These are phyloP conservation scores for Platichthys stellatus DNA, from an alignment of 2,113 vertebrate species.

Conservation along the genomic window DNA sequence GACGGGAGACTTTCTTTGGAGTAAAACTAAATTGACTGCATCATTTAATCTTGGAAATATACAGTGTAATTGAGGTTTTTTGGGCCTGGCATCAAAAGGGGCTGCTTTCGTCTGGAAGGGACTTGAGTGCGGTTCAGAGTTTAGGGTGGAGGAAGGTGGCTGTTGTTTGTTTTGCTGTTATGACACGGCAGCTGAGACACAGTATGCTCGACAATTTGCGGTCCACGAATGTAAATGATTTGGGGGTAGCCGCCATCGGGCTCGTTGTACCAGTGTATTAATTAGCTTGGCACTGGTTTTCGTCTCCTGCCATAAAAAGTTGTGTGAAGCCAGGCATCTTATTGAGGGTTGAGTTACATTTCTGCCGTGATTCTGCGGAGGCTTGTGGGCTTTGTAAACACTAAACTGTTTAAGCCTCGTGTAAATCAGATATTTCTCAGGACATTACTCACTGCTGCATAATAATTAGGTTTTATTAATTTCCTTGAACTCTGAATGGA, in stretches of 20 bases:
- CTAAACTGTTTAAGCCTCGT: not conserved
- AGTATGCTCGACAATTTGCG: not conserved
- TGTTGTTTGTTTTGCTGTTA: constrained; percentile 60
- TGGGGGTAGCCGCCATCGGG: constrained; percentile 7
- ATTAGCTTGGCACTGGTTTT: constrained; percentile 28
- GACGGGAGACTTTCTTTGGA: constrained; percentile 29
- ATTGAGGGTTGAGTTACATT: constrained; percentile 51
- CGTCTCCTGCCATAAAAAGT: constrained; percentile 33
- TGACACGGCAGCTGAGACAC: constrained; percentile 18
- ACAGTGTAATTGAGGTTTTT: constrained; percentile 66
- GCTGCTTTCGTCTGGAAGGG: constrained; percentile 32
- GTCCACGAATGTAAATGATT: constrained; percentile 1
- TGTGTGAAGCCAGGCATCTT: constrained; percentile 46
- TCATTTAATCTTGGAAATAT: constrained; percentile 62
- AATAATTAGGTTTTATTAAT: constrained; percentile 16
- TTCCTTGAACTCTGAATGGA: constrained; percentile 22
- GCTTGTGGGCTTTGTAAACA: constrained; percentile 49
- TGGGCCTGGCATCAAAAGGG: constrained; percentile 34
- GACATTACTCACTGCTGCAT: constrained; percentile 19
- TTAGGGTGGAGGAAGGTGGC: constrained; percentile 31
- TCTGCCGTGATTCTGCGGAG: constrained; percentile 37
- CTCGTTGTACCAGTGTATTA: constrained; percentile 15
- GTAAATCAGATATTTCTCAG: constrained; percentile 8
- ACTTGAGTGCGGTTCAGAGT: constrained; percentile 38
- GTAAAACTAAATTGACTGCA: constrained; percentile 59